A percentile compares a stretch with the other conserved stretches of the same genome.
phyloP scores from a whole-genome alignment of 2,888 invertebrate species.

The Esperia sulphurella region DNA sequence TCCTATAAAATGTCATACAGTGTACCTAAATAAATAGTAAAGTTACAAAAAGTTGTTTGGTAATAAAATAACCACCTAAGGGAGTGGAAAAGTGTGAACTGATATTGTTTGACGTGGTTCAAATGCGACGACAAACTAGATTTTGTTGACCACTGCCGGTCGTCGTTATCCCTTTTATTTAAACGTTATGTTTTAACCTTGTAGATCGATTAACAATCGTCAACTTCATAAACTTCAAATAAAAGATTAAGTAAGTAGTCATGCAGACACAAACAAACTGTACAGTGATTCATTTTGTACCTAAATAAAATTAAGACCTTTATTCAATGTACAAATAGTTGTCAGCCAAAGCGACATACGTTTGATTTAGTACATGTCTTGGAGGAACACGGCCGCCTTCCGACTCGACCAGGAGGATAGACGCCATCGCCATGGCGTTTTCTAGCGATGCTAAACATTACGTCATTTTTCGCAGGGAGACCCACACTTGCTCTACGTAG shows the following conservation, averaged over 20 bases:
- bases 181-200: background rate
- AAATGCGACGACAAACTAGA: conserved; percentile 30
- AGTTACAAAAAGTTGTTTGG: background rate
- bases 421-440: too few relatives aligned
- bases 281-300: background rate
- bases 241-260: background rate
- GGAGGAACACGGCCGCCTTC: too few relatives aligned
- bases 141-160: conserved; percentile 15
- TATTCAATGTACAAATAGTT: too few relatives aligned
- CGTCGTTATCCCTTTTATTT: conserved; percentile 6
- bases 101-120: conserved; percentile 30
- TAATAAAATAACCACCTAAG: conserved; percentile 10
- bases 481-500: too few relatives aligned
- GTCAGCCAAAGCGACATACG: too few relatives aligned
- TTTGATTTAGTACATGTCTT: too few relatives aligned
- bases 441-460: too few relatives aligned
- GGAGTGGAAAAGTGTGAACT: conserved; percentile 10
- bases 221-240: background rate
- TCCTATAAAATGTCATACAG: too few relatives aligned
- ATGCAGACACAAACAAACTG: too few relatives aligned
- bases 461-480: too few relatives aligned
- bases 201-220: background rate
- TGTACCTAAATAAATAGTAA: too few relatives aligned
- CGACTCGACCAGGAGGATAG: too few relatives aligned
- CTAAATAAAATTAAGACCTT: background rate